These are phyloP conservation scores for Hyles lineata DNA, from an alignment of 2,888 invertebrate species.

Conservation along the genomic window DNA sequence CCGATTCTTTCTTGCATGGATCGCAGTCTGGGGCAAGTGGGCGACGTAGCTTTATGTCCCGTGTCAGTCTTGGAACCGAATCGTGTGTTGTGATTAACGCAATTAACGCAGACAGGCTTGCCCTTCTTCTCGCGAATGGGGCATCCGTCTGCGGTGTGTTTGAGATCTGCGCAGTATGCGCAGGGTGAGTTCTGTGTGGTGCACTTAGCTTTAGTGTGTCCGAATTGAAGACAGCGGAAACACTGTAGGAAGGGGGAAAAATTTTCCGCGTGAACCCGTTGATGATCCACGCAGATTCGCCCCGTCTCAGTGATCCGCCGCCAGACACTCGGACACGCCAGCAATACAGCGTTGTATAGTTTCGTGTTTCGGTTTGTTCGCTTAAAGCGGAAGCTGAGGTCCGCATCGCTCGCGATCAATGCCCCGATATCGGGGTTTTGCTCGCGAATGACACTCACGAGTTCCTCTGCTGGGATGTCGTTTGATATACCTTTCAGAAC, in stretches of 20 bases:
- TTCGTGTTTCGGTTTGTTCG: constrained; percentile 21
- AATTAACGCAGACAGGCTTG: constrained; percentile 35
- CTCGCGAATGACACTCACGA: background rate
- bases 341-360: constrained; percentile 31
- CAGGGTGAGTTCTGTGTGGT: constrained; percentile 8
- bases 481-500: constrained; percentile 32
- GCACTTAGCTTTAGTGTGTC: constrained; percentile 36
- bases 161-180: constrained; percentile 34
- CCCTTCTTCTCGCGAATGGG: constrained; percentile 22
- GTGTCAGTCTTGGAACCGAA: background rate
- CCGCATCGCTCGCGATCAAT: background rate
- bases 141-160: constrained; percentile 31
- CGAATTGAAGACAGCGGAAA: constrained; percentile 38
- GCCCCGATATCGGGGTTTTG: constrained; percentile 1
- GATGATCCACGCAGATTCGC: constrained; percentile 34
- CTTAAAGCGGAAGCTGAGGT: background rate
- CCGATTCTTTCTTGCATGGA: background rate
- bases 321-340: constrained; percentile 28
- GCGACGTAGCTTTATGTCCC: constrained; percentile 28
- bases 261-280: constrained; percentile 31
- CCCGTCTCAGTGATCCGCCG: background rate
- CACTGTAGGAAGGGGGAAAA: constrained; percentile 38
- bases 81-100: constrained; percentile 23
- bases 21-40: background rate
- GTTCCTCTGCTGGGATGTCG: constrained; percentile 16